phyloP scores from a whole-genome alignment of 2,113 vertebrate genomes.

The Capreolus pygargus region DNA sequence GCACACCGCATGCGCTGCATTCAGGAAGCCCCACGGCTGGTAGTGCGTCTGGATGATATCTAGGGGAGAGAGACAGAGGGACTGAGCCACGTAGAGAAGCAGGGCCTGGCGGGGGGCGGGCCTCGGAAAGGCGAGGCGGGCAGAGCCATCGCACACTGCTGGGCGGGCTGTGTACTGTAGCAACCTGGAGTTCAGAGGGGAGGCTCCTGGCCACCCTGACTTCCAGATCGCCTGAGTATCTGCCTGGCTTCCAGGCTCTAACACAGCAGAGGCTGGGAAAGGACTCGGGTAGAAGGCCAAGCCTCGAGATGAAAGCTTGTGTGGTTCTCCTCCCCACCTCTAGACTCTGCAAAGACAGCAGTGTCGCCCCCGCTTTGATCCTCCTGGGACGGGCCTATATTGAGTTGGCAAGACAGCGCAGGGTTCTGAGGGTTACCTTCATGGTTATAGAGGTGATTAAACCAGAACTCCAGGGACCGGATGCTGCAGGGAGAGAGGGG shows the following conservation, averaged over 20 bases:
- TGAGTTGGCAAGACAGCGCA: neutral
- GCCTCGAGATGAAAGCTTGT: neutral
- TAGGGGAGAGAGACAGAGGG: conserved; percentile 63
- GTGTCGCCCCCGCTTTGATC: neutral
- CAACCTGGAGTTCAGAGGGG: neutral
- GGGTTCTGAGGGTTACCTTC: conserved; percentile 87
- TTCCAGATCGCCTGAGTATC: neutral
- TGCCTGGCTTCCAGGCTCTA: neutral
- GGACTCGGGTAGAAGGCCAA: neutral
- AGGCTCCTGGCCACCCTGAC: neutral
- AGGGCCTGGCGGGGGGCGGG: neutral
- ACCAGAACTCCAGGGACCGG: conserved; percentile 97
- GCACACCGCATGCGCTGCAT: conserved; percentile 89
- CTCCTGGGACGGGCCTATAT: neutral
- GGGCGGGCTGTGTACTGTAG: neutral
- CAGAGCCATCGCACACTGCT: neutral
- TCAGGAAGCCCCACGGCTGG: conserved; percentile 92
- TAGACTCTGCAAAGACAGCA: neutral
- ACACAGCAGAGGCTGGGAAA: neutral
- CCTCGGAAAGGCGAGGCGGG: neutral
- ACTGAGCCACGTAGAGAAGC: neutral
- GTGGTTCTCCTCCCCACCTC: neutral
- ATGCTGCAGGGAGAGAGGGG: conserved; percentile 83
- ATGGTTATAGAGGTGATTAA: conserved; percentile 94
- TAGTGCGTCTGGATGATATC: conserved; percentile 93